Percentiles rank a stretch among this genome's conserved stretches.
Evolutionary conservation across 2,797 vertebrate species (phyloP).

Genomic region (Morelia viridis): DNA sequence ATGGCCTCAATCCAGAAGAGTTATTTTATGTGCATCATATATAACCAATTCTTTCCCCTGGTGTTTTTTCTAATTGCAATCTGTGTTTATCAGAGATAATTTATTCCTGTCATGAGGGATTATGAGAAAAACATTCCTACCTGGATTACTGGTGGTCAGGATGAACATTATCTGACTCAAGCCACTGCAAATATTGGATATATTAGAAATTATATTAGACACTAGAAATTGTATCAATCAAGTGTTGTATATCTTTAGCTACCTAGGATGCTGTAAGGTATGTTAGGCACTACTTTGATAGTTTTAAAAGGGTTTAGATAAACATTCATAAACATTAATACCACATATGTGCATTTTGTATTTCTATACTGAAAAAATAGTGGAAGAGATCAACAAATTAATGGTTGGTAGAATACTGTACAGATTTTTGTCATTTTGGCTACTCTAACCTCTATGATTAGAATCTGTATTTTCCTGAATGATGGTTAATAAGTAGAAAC

Average conservation of each 20-base stretch:
- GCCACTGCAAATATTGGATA: too few species aligned
- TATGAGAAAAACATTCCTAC: not conserved
- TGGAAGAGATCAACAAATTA: not conserved
- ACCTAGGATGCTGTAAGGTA: not conserved
- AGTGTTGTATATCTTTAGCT: not conserved
- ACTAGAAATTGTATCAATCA: not conserved
- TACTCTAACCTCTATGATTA: not conserved
- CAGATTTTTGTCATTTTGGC: not conserved
- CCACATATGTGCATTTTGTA: not conserved
- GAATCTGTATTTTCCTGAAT: not conserved
- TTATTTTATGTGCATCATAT: not conserved
- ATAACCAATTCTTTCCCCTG: not conserved
- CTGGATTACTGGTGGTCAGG: not conserved
- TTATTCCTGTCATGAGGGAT: not conserved
- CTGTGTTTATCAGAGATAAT: not conserved
- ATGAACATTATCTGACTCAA: not conserved
- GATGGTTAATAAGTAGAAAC: not conserved
- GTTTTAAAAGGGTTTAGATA: not conserved
- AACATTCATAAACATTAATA: not conserved
- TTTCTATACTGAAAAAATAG: not conserved
- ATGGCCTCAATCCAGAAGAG: not conserved
- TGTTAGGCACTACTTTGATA: not conserved
- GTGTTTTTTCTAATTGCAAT: not conserved
- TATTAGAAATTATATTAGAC: not conserved
- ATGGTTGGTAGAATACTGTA: not conserved